These are phyloP conservation scores for Entelurus aequoreus DNA, from an alignment of 2,113 vertebrate species.

Conservation along the genomic window DNA sequence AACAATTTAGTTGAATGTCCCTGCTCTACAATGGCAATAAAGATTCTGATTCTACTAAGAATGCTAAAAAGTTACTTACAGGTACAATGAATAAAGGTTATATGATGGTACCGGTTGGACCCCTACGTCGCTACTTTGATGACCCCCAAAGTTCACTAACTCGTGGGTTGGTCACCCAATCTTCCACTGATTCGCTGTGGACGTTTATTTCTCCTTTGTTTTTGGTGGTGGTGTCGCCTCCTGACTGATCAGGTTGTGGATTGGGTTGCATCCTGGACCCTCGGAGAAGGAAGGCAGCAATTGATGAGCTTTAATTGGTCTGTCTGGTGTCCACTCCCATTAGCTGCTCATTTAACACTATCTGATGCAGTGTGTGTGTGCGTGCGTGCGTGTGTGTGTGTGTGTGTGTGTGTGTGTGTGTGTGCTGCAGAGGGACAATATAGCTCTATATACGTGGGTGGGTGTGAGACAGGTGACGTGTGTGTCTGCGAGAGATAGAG, in stretches of 20 bases:
- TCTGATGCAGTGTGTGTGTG: constrained; percentile 62
- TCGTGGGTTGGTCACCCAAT: constrained; percentile 1
- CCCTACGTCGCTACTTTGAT: not conserved
- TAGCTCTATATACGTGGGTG: constrained; percentile 12
- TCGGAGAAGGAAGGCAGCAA: constrained; percentile 49
- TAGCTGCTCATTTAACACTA: constrained; percentile 70
- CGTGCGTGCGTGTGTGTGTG: constrained; percentile 25
- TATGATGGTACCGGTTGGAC: no score
- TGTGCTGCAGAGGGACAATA: constrained; percentile 9
- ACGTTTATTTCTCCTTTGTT: constrained; percentile 19
- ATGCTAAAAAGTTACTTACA: no score
- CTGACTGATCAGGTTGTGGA: constrained; percentile 68
- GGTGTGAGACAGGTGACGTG: constrained; percentile 25
- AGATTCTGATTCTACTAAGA: no score
- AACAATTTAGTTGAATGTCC: no score
- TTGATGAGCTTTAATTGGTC: constrained; percentile 72
- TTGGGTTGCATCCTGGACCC: constrained; percentile 58
- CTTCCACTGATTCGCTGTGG: constrained; percentile 49
- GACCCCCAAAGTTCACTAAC: constrained; percentile 1
- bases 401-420: constrained; percentile 2
- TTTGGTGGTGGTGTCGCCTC: constrained; percentile 47
- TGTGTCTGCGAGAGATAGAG: constrained; percentile 15
- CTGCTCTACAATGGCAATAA: no score
- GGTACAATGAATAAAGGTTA: no score
- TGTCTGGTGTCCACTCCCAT: constrained; percentile 67